Conservation (phyloP, 2,113 vertebrate species). For the Colaptes auratus region DNA sequence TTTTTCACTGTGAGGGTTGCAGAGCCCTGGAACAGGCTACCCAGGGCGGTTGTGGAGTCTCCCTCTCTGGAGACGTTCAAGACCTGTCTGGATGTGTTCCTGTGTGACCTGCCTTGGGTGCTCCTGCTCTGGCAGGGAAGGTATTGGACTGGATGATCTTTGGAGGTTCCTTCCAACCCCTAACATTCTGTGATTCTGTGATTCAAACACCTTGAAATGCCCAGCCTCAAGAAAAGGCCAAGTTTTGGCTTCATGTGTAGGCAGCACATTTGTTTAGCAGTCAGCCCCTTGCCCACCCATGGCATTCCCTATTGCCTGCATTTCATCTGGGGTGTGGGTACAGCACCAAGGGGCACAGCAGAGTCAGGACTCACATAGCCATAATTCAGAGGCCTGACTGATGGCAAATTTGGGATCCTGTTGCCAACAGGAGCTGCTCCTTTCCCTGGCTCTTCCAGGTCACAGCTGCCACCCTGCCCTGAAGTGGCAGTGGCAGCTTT, state of each 20-base stretch:
- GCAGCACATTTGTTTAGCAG: not conserved
- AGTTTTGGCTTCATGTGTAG: not conserved
- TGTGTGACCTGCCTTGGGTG: no score
- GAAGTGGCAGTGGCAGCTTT: not conserved
- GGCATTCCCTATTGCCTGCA: not conserved
- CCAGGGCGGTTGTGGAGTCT: no score
- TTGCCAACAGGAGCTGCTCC: not conserved
- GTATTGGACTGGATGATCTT: no score
- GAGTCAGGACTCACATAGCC: not conserved
- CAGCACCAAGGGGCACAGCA: no score
- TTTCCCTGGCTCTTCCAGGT: not conserved
- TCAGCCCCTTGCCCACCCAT: not conserved
- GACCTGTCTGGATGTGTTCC: no score
- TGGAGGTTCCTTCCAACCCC: no score
- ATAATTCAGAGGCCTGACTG: not conserved
- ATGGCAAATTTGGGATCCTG: fast-evolving
- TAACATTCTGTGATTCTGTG: no score
- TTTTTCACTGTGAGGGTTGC: no score
- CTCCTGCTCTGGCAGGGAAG: no score
- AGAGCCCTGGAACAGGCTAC: no score
- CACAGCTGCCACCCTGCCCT: not conserved
- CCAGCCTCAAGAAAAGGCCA: not conserved
- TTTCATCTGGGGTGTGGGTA: not conserved
- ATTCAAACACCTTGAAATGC: not conserved
- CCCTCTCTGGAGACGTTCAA: no score